Conservation (phyloP, 2,888 invertebrate genomes). For the Clunio marinus region DNA sequence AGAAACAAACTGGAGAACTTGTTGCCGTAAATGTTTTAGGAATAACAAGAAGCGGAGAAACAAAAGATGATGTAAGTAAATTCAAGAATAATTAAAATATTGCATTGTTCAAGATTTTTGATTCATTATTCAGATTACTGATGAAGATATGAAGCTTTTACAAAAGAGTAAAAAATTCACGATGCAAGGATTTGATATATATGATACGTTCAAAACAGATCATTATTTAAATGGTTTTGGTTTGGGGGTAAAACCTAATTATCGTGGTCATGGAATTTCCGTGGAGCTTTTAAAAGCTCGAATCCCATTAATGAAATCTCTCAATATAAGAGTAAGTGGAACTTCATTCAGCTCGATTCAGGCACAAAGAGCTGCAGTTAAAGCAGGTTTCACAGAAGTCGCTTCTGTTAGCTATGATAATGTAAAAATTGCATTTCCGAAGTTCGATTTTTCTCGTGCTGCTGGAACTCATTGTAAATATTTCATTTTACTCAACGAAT, state of each 20-base stretch:
- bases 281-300: conserved; percentile 25
- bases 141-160: too few species aligned
- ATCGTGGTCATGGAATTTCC: conserved; percentile 31
- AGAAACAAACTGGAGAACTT: background rate
- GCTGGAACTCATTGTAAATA: too few species aligned
- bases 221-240: conserved; percentile 25
- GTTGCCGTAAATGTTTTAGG: conserved; percentile 2
- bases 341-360: background rate
- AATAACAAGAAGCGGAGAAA: too few species aligned
- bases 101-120: too few species aligned
- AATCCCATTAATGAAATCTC: background rate
- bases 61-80: background rate
- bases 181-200: too few species aligned
- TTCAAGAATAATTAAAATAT: background rate
- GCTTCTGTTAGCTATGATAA: background rate
- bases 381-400: background rate
- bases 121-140: too few species aligned
- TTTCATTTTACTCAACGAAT: too few species aligned
- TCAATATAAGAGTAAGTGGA: background rate
- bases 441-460: background rate
- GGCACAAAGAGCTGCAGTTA: background rate
- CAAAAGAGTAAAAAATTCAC: too few species aligned
- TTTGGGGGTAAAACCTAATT: background rate
- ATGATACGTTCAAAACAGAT: too few species aligned
- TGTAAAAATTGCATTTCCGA: conserved; percentile 2